Evolutionary conservation across 2,113 vertebrate species (phyloP), one percentile per base, ranked within the genome.

Genomic region (Ailurus styani): DNA sequence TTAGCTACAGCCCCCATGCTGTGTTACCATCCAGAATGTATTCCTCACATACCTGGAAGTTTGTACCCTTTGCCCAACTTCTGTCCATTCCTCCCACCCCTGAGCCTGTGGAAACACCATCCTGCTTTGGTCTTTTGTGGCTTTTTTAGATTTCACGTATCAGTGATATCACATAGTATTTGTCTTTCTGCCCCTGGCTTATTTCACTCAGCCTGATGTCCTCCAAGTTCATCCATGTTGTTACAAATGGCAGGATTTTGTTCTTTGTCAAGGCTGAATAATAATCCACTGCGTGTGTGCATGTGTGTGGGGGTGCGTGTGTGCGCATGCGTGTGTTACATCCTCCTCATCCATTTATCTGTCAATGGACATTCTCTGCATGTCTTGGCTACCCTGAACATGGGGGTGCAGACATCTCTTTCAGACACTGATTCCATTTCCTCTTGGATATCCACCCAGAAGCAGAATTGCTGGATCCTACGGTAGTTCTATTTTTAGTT

Each of bases 351-450:
- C 72, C 27, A 0, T 54, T 77, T 60, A 37, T 17, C 75, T 70
- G 0, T 54, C 2, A 0, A 5, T 1, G 79, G 68, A 54, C 21
- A 29, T 34, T 10, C 18, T 29, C 45, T 37, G 57, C 40, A 7
- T 12, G 4, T 47, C 47, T 77, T 25, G 29, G 13, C 70, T 31
- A 1, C 2, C 3, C 57, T 3, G 23, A 10, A 37, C 2, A 0
- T 14, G 11, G 34, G 4, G 6, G 29, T 6, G 23, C 18, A 31
- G 81, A 1, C 1, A 2, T 7, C 31, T 25, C 79, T 37, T 68
- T 25, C 5, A 27, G 60, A 34, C 1, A 4, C 72, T 34, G 52
- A 11, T 42, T 15, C 5, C 52, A 14, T 42, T 15, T 79, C 50
- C 42, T 78, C 18, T 11, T 10, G 40, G 37, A 37, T 47, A 17